Evolutionary conservation across 2,888 invertebrate species (phyloP), one percentile per base, ranked within the genome.

Genomic region (Drosophila pseudotalamancana): DNA sequence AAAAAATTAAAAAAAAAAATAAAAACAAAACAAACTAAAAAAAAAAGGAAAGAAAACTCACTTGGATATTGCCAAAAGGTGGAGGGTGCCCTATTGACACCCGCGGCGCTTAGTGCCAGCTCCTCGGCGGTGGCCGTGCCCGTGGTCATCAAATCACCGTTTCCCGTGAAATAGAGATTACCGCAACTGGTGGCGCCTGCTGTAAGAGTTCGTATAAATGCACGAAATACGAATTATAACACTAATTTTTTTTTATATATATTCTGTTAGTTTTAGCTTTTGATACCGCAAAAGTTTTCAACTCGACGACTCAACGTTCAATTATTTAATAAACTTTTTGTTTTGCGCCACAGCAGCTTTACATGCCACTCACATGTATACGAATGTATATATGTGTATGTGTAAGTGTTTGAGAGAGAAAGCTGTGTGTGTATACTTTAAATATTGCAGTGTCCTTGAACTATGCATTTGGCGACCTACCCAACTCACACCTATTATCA

Each of bases 31-130:
- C 21, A n/a, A n/a, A n/a, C 19, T 4, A 11, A 12, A 12, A 21
- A n/a, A 46, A 9, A 3, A 0, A 12, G 6, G n/a, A 12, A 8
- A 16, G 11, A 9, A 6, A 21, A 93, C 94, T 94, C 93, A 94
- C 94, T 93, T 81, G 96, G 95, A 93, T 96, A 96, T 92, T 96
- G 96, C 96, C 96, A 96, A 89, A 96, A 93, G 56, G 96, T 89
- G 14, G 90, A 89, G n/a, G 90, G 88, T 14, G 90, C 78, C 6
- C 90, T 81, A 60, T 87, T 90, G 3, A 88, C 77, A 27, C 87
- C 78, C 6, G 88, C 84, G 31, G 88, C 87, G 54, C 85, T 88
- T 32, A 89, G 67, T 19, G 86, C 88, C 53, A 90, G 72, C 57
- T 90, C 90, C 56, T 90, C 90, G 27, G 89, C 86, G 5, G 85